Base-by-base conservation (phyloP, 2,113 vertebrate species). In the Saimiri boliviensis region DNA sequence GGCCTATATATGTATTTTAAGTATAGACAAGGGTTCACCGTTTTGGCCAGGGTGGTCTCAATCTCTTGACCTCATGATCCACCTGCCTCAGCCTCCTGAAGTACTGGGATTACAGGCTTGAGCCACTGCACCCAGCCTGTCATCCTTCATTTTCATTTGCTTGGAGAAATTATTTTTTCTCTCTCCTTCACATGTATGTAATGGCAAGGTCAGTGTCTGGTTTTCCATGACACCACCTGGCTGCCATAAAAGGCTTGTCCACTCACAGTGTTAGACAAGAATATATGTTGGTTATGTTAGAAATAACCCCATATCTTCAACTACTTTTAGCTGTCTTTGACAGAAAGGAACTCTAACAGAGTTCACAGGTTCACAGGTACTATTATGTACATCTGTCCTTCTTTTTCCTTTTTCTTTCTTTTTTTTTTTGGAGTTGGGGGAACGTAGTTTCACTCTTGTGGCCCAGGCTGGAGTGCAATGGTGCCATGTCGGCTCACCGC, bases 301-400 rank as follows among this genome's bases (percentile, higher is more conserved):
- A 79, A 7, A 71, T 74, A 56, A 13, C 27, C 6, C 4, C 42
- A 9, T 73, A 6, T 89, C 80, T 83, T 92, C 68, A 40, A 74
- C 40, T 86, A 58, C 40, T n/a, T 87, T 85, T 87, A 68, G 12
- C 86, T 88, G 8, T 80, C 94, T 90, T 91, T 76, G 77, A 91
- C 37, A 93, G 70, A 85, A 86, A 68, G 37, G 37, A 49, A 56
- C 30, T 66, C 20, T 45, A 68, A 17, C 37, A 88, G 73, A 91
- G 42, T 93, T 68, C 63, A 68, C 63, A 68, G 6, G 27, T 30
- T 63, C 49, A 68, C 9, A 35, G 58, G 25, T 81, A 37, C 58
- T 58, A 1, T 37, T 35, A 49, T 63, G 3, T 82, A 63, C 27
- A 13, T 63, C 60, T 13, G 12, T 63, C 11, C 2, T 60, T 60